Conservation (phyloP, 2,797 vertebrate genomes). For the Cirrhinus molitorella region DNA sequence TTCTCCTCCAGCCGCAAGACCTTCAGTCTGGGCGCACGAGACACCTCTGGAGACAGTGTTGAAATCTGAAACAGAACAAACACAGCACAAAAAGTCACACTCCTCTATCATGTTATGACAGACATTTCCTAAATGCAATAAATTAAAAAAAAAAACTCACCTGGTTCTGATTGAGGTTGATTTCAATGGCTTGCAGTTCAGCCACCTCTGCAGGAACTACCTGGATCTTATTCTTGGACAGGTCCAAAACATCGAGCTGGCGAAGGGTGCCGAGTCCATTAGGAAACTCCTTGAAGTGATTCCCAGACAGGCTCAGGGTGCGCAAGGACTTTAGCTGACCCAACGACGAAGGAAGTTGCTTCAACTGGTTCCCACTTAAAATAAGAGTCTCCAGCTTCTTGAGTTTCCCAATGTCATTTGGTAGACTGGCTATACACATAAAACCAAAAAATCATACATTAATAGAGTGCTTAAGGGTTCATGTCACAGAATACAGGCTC, state of each 20-base stretch:
- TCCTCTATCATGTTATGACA: neutral
- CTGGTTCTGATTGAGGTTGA: slow-evolving; percentile 99
- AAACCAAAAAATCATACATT: neutral
- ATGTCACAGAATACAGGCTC: too few species aligned
- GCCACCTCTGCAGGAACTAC: slow-evolving; percentile 84
- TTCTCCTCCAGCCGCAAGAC: slow-evolving; percentile 97
- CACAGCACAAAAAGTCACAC: neutral
- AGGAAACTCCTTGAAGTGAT: slow-evolving; percentile 87
- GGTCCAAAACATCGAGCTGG: slow-evolving; percentile 91
- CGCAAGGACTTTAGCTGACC: slow-evolving; percentile 89
- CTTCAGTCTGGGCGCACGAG: slow-evolving; percentile 91
- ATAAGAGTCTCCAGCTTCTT: slow-evolving; percentile 94
- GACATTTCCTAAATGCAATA: neutral
- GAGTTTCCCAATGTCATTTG: slow-evolving; percentile 88
- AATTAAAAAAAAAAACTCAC: slow-evolving; percentile 67
- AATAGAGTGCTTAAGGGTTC: neutral
- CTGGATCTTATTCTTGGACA: slow-evolving; percentile 93
- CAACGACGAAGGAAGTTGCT: slow-evolving; percentile 81
- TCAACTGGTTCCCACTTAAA: slow-evolving; percentile 88
- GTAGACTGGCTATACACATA: slow-evolving; percentile 79
- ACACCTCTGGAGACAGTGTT: slow-evolving; percentile 76
- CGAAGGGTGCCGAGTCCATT: slow-evolving; percentile 84
- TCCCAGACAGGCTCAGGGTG: slow-evolving; percentile 89
- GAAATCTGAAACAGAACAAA: slow-evolving; percentile 57
- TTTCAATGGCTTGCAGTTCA: slow-evolving; percentile 91